Evolutionary conservation across 2,113 vertebrate species (phyloP).

Genomic region (Lagenorhynchus albirostris): DNA sequence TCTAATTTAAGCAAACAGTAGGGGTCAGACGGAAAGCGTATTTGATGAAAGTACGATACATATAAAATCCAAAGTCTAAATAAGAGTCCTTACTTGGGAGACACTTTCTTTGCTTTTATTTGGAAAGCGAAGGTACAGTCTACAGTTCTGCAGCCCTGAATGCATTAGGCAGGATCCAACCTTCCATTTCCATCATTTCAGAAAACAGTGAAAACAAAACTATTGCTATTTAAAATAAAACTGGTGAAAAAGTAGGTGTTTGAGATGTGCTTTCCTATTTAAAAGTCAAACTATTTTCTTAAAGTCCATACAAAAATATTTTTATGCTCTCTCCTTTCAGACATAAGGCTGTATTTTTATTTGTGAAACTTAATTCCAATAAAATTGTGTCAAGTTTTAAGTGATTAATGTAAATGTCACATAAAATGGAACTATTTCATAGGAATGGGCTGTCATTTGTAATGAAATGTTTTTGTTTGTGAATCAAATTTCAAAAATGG

Average conservation of each 20-base stretch:
- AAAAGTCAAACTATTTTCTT: neutral
- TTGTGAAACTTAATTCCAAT: neutral
- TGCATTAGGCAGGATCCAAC: neutral
- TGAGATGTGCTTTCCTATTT: neutral
- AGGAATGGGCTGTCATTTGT: neutral
- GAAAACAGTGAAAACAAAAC: neutral
- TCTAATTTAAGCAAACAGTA: neutral
- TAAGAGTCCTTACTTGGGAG: neutral
- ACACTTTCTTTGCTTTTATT: neutral
- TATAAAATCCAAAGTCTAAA: neutral
- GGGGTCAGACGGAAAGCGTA: neutral
- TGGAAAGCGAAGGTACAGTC: neutral
- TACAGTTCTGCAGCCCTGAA: neutral
- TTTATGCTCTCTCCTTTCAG: neutral
- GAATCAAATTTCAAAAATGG: neutral
- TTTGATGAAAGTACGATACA: neutral
- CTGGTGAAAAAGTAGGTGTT: neutral
- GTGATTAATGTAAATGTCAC: neutral
- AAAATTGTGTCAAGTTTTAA: neutral
- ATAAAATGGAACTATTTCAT: neutral
- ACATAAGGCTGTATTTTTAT: neutral
- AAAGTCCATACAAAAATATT: neutral
- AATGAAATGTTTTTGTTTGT: neutral
- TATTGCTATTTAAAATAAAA: neutral
- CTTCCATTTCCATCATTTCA: neutral